Percentiles rank a stretch among this genome's conserved stretches.
Conservation (phyloP, 2,888 invertebrate species). For the Teleiodes luculella region DNA sequence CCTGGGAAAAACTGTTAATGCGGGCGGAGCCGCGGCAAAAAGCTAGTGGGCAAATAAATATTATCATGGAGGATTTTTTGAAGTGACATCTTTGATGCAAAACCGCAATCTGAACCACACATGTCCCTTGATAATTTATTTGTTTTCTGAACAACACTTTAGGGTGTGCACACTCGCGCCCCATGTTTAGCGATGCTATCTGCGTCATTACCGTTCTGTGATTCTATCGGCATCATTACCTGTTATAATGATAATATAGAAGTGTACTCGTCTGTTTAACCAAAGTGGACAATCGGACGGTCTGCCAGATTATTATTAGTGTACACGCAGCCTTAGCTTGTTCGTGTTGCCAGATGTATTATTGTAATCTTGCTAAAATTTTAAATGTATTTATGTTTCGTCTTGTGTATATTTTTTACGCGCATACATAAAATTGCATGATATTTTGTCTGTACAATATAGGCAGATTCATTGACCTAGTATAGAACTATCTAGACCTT, state of each 20-base stretch:
- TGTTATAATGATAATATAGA: neutral
- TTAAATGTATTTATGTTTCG: neutral
- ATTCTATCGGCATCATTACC: neutral
- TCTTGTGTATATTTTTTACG: too few relatives aligned
- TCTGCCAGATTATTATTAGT: neutral
- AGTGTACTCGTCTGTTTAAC: neutral
- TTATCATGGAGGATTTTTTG: too few relatives aligned
- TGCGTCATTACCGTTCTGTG: neutral
- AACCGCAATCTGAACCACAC: neutral
- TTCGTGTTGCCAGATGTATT: neutral
- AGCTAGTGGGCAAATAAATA: too few relatives aligned
- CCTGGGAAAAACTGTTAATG: too few relatives aligned
- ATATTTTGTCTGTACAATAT: too few relatives aligned
- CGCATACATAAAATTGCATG: too few relatives aligned
- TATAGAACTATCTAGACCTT: too few relatives aligned
- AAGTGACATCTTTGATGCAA: neutral
- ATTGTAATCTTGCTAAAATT: too few relatives aligned
- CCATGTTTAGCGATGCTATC: neutral
- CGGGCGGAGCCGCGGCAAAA: too few relatives aligned
- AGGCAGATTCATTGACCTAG: too few relatives aligned
- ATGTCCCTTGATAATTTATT: too few relatives aligned
- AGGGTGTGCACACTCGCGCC: neutral
- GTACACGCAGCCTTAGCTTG: neutral
- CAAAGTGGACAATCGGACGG: neutral
- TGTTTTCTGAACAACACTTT: neutral